These are phyloP conservation scores for Dissostichus mawsoni DNA, from an alignment of 2,113 vertebrate genomes.

Conservation along the genomic window DNA sequence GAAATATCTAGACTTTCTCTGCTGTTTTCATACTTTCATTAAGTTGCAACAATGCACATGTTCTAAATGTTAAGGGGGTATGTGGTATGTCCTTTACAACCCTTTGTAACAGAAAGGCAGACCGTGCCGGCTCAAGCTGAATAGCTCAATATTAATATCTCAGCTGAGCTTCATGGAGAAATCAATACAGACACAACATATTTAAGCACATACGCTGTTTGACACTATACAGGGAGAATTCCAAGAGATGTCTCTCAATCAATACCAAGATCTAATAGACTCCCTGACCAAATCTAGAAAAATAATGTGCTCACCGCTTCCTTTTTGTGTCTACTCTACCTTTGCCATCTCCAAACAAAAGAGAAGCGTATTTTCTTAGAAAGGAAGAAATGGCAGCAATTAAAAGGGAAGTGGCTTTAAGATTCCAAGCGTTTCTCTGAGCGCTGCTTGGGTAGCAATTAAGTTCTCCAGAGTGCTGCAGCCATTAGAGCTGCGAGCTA, in stretches of 20 bases:
- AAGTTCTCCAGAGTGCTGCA: conserved; percentile 65
- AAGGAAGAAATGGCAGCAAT: conserved; percentile 58
- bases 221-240: conserved; percentile 21
- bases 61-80: too few species aligned
- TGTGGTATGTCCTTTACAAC: too few species aligned
- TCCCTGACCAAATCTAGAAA: not conserved
- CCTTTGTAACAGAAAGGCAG: conserved; percentile 14
- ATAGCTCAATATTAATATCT: conserved; percentile 56
- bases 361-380: conserved; percentile 23
- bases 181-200: conserved; percentile 58
- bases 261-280: not conserved
- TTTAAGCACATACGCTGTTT: conserved; percentile 32
- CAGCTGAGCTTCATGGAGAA: conserved; percentile 42
- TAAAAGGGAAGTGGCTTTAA: conserved; percentile 70
- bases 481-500: conserved; percentile 57
- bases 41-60: too few species aligned
- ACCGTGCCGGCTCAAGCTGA: conserved; percentile 28
- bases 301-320: conserved; percentile 21
- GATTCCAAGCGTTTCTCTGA: conserved; percentile 51
- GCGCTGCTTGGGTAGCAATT: conserved; percentile 63
- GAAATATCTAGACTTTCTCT: too few species aligned
- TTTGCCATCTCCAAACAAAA: conserved; percentile 11
- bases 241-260: conserved; percentile 22
- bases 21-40: too few species aligned
- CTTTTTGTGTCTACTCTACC: conserved; percentile 13